Conservation (phyloP, 2,888 invertebrate genomes). For the Hyposoter dolosus region DNA sequence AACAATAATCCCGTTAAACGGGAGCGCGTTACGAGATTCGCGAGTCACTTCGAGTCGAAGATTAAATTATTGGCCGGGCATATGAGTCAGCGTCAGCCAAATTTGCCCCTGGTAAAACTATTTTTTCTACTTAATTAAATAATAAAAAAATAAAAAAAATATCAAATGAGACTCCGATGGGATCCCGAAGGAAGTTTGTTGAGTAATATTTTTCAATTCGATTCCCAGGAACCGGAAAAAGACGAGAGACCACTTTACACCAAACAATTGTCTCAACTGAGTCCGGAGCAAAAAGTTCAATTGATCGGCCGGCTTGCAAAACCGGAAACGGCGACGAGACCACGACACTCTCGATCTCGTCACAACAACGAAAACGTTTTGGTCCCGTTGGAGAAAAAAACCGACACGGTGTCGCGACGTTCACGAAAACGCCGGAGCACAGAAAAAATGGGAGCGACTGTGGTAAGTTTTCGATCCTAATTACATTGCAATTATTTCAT, state of each 20-base stretch:
- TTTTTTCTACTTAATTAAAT: conserved; percentile 2
- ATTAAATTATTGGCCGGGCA: conserved; percentile 61
- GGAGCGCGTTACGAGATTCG: conserved; percentile 59
- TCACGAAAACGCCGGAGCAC: conserved; percentile 88
- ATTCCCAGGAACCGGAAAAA: conserved; percentile 79
- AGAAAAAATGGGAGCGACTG: conserved; percentile 87
- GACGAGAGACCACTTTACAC: conserved; percentile 80
- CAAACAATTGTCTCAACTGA: conserved; percentile 80
- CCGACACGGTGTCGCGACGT: conserved; percentile 84
- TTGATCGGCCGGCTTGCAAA: conserved; percentile 80
- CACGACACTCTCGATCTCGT: conserved; percentile 79
- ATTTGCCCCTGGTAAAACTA: conserved; percentile 64
- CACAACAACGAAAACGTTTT: conserved; percentile 79
- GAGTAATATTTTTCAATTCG: neutral
- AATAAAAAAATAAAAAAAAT: neutral
- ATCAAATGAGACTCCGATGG: neutral
- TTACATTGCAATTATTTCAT: neutral
- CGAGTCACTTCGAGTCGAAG: conserved; percentile 63
- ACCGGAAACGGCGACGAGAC: conserved; percentile 76
- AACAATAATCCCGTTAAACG: conserved; percentile 63
- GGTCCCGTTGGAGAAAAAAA: conserved; percentile 81
- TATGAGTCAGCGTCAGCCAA: conserved; percentile 52
- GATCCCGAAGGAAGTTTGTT: neutral
- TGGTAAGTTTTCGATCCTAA: conserved; percentile 85
- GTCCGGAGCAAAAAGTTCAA: conserved; percentile 80